Evolutionary conservation across 2,797 vertebrate genomes (phyloP), one percentile per base, ranked within the genome.

Genomic region (Sebastes umbrosus): DNA sequence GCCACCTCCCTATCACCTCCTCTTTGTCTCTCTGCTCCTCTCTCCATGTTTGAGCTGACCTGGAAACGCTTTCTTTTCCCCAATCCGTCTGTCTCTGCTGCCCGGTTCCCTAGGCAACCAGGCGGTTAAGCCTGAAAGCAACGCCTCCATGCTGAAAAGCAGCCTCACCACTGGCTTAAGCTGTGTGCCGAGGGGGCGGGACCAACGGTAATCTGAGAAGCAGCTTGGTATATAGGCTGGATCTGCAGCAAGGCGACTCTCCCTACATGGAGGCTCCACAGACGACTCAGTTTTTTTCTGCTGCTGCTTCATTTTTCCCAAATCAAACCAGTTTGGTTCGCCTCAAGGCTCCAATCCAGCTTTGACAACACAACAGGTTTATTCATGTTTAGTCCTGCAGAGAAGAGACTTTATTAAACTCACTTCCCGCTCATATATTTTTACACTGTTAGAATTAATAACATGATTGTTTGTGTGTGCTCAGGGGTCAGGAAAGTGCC

Each of bases 91-190:
- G 96, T 96, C 96, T 96, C 96, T 97, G 95, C 96, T 95, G 95
- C 95, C 96, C 95, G 91, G 97, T 99, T 98, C 96, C 97, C 97
- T 96, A 95, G 97, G 98, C 96, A 99, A 98, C 97, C 96, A 97
- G 96, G 94, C 94, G 95, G 94, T 96, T 98, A 95, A 97, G 95
- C 97, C 97, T 93, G 97, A 96, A 96, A 96, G 93, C 94, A 96
- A 95, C 95, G 91, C 96, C 94, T 94, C 91, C 92, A 80, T 95
- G 94, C 94, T 93, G 87, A 93, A 96, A 95, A 97, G 95, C 96
- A 95, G 97, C 96, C 96, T 94, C 95, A 96, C 97, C 96, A 98
- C 97, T 98, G 97, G 97, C 97, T 98, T 97, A 98, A 97, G 97
- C 97, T 97, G 95, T 95, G 96, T 96, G 93, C 91, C 92, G 94